phyloP scores from a whole-genome alignment of 2,888 invertebrate species.

The Tipula confusa region DNA sequence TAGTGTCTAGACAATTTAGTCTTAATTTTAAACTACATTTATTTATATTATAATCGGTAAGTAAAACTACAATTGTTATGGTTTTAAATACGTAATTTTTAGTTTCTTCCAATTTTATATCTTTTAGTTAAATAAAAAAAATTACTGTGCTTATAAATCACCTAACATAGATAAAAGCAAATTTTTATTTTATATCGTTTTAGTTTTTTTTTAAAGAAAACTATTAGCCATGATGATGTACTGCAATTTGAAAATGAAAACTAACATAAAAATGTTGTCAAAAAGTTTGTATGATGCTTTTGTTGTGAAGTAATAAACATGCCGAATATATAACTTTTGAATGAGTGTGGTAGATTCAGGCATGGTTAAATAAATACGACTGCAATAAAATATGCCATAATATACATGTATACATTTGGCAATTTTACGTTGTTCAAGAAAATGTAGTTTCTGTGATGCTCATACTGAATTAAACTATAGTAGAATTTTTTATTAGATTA shows the following conservation, averaged over 20 bases:
- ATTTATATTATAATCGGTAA: too few species aligned
- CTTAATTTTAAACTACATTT: background rate
- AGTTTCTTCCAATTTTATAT: background rate
- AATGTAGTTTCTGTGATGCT: background rate
- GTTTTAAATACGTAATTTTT: background rate
- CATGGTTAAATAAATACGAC: background rate
- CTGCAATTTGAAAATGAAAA: background rate
- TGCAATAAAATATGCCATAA: background rate
- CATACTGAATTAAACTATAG: too few species aligned
- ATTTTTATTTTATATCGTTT: background rate
- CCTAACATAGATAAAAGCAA: background rate
- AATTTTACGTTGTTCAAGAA: background rate
- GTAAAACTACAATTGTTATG: background rate
- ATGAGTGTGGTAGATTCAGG: background rate
- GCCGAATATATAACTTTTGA: background rate
- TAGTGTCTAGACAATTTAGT: background rate
- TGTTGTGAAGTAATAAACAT: background rate
- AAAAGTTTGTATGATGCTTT: background rate
- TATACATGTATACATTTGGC: background rate
- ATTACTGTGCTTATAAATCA: background rate
- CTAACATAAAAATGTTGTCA: background rate
- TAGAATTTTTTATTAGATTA: too few species aligned
- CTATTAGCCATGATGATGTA: constrained; percentile 12
- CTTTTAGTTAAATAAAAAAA: background rate
- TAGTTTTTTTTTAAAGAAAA: background rate